Evolutionary conservation across 2,888 invertebrate genomes (phyloP), one percentile per base, ranked within the genome.

Genomic region (Pomacea canaliculata): DNA sequence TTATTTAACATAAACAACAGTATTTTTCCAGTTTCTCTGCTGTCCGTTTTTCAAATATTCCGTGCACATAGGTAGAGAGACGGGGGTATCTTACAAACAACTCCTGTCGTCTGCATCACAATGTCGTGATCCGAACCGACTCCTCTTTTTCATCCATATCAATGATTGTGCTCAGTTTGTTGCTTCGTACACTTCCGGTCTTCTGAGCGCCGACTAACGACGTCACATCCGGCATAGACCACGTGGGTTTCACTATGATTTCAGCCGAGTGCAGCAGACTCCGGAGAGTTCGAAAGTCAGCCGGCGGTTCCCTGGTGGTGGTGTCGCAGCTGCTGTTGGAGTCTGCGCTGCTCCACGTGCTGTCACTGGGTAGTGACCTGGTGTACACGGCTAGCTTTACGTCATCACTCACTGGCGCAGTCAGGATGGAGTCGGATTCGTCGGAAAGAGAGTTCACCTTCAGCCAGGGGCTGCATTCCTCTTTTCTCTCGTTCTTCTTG

Each of bases 261-360:
- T 86, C 86, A 72, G 83, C 81, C 5, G 86, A 86, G 67, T 83
- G 83, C 48, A 86, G 76, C 78, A 86, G 82, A 60, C 83, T 81
- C 19, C 85, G 77, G 49, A 87, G 76, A 1, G 85, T 85, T 23
- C 86, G 78, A 70, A 87, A 81, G 76, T 87, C 85, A n/a, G 81
- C 71, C 19, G 59, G 70, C 37, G 60, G 67, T 8, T 62, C 69
- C 37, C 37, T 37, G 37, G 3, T 75, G 37, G 37, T 37, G 37
- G 37, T 59, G 51, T 70, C 70, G 63, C 46, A 63, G n/a, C 73
- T 48, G 19, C 65, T 70, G 63, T 77, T 69, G 37, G 46, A 56
- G 23, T 63, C 49, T 27, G 27, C 49, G 59, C 37, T 46, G 23
- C 51, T 48, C 19, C 56, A 70, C 2, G 2, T n/a, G 48, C 1